A percentile compares a stretch with the other conserved stretches of the same genome.
Conservation (phyloP, 2,888 invertebrate genomes). For the Amphipyra berbera region DNA sequence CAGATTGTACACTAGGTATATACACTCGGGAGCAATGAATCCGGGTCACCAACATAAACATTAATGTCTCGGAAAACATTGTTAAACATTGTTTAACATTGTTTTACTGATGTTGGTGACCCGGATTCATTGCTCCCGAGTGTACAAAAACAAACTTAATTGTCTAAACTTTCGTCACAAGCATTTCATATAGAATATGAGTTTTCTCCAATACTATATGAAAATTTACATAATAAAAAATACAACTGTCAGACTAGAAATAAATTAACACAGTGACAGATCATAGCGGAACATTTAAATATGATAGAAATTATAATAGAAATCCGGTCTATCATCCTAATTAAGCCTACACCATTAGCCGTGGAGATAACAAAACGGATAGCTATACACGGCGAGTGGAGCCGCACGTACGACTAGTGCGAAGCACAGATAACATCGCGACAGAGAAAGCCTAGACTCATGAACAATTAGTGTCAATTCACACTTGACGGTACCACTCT, state of each 20-base stretch:
- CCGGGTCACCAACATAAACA: too few species aligned
- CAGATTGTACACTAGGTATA: too few species aligned
- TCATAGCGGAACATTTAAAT: constrained; percentile 27
- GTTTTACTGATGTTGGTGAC: too few species aligned
- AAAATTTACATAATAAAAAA: background rate
- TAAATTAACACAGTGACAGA: constrained; percentile 22
- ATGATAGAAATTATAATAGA: constrained; percentile 32
- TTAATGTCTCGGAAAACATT: too few species aligned
- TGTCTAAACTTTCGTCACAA: too few species aligned
- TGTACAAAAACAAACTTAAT: too few species aligned
- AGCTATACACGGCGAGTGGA: constrained; percentile 62
- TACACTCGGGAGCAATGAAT: too few species aligned
- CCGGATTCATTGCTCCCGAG: too few species aligned
- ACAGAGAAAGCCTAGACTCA: constrained; percentile 64
- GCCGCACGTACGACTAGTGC: constrained; percentile 61
- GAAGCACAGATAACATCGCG: constrained; percentile 61
- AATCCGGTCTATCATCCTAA: constrained; percentile 50
- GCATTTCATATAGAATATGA: too few species aligned
- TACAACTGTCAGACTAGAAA: background rate
- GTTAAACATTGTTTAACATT: too few species aligned
- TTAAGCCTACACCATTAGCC: constrained; percentile 55
- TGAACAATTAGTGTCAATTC: constrained; percentile 65
- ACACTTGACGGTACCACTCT: constrained; percentile 49
- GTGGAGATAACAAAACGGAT: constrained; percentile 64
- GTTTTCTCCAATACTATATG: background rate